Percentiles rank a stretch among this genome's conserved stretches.
Conservation (phyloP, 2,113 vertebrate species). For the Rostratula benghalensis region DNA sequence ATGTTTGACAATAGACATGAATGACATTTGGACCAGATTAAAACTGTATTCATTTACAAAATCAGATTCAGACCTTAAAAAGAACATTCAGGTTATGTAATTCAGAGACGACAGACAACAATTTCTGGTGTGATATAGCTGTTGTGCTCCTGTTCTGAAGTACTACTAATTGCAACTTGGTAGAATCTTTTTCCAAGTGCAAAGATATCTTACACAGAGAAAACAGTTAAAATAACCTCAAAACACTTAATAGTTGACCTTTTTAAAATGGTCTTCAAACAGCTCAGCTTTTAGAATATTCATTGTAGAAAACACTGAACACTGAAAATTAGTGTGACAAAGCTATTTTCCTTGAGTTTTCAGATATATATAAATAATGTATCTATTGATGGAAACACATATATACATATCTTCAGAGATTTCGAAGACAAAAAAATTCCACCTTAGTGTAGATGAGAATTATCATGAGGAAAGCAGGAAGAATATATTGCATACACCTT, state of each 20-base stretch:
- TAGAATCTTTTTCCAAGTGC: not conserved
- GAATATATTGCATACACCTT: not conserved
- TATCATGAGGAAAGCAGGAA: not conserved
- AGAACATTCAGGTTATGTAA: not conserved
- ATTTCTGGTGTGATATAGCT: not conserved
- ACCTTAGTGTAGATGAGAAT: not conserved
- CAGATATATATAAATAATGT: not conserved
- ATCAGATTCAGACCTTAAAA: not conserved
- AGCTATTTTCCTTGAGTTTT: not conserved
- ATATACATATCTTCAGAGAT: not conserved
- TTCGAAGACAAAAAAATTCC: not conserved
- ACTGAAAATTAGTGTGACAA: not conserved
- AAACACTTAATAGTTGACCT: not conserved
- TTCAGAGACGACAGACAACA: not conserved
- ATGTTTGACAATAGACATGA: not conserved
- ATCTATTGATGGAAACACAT: not conserved
- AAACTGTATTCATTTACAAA: not conserved
- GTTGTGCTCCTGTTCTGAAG: not conserved
- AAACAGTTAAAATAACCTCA: not conserved
- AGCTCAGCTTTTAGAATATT: not conserved
- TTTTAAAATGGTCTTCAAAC: not conserved
- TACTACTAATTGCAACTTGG: not conserved
- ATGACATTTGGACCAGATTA: conserved; percentile 16
- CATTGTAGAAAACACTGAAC: not conserved
- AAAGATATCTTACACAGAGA: not conserved